These are phyloP conservation scores for Chromis chromis DNA, from an alignment of 2,797 vertebrate genomes.

Conservation along the genomic window DNA sequence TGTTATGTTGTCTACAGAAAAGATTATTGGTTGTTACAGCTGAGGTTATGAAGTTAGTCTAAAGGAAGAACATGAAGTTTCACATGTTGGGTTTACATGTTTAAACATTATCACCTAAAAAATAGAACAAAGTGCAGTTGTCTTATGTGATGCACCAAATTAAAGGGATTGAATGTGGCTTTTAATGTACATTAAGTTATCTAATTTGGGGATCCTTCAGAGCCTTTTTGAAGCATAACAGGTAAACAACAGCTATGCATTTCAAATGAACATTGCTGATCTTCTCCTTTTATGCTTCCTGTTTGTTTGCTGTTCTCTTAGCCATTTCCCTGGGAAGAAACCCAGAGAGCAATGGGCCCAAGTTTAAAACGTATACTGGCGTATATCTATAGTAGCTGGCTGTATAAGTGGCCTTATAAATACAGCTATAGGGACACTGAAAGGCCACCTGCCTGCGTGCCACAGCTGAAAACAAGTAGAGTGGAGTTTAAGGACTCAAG, in stretches of 20 bases:
- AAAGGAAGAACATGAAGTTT: slow-evolving; percentile 40
- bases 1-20: background rate
- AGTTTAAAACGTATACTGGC: background rate
- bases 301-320: slow-evolving; percentile 30
- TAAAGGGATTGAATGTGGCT: no score
- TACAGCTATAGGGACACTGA: background rate
- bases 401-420: background rate
- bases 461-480: slow-evolving; percentile 1
- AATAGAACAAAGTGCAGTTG: background rate
- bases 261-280: slow-evolving; percentile 2
- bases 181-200: no score
- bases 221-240: background rate
- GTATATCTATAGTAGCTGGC: background rate
- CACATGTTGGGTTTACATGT: background rate
- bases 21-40: background rate
- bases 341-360: background rate
- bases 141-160: background rate
- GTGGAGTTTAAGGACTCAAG: background rate
- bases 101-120: background rate
- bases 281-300: slow-evolving; percentile 50
- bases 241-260: background rate
- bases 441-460: background rate
- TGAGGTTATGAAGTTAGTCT: slow-evolving; percentile 8
- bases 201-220: background rate
- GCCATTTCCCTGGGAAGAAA: slow-evolving; percentile 10